phyloP scores from a whole-genome alignment of 2,113 vertebrate species.

The Brienomyrus brachyistius region DNA sequence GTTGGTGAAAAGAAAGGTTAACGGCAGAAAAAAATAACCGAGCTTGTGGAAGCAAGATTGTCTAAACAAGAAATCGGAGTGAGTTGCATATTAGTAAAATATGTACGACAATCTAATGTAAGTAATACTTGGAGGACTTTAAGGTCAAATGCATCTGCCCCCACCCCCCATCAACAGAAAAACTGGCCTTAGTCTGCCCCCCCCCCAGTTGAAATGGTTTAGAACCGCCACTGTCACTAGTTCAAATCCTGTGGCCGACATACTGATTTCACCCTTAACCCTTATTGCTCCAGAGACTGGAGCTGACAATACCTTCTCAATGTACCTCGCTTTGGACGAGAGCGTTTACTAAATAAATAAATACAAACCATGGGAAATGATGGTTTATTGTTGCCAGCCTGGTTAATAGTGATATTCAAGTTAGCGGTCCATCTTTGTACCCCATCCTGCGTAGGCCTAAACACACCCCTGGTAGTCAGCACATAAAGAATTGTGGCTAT shows the following conservation, averaged over 20 bases:
- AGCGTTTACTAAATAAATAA: not conserved
- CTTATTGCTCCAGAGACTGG: not conserved
- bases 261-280: not conserved
- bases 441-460: not conserved
- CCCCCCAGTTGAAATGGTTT: too few species aligned
- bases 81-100: too few species aligned
- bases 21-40: too few species aligned
- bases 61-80: too few species aligned
- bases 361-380: not conserved
- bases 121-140: too few species aligned
- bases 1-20: too few species aligned
- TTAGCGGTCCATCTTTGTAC: not conserved
- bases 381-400: not conserved
- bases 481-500: not conserved
- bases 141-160: too few species aligned
- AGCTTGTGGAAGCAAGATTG: too few species aligned
- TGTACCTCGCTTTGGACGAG: not conserved
- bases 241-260: not conserved
- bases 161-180: too few species aligned
- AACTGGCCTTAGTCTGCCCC: too few species aligned
- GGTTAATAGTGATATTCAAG: not conserved
- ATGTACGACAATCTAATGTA: too few species aligned
- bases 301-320: not conserved
- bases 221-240: too few species aligned
- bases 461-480: not conserved